Evolutionary conservation across 2,888 invertebrate species (phyloP), one percentile per base, ranked within the genome.

Genomic region (Pelosia muscerda): DNA sequence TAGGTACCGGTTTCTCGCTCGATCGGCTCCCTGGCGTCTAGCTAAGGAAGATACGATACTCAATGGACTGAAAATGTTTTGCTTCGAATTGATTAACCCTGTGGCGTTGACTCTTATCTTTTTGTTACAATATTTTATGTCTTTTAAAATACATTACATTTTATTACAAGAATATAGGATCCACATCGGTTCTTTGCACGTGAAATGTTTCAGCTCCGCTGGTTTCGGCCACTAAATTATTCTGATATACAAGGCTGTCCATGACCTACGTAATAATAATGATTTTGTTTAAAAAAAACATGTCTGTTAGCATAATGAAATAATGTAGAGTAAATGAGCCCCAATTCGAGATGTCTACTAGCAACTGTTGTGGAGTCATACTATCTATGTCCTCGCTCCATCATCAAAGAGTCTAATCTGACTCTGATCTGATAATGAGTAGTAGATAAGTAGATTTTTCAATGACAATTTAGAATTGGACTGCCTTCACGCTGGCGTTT

Each of bases 21-120:
- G 83, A 78, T 84, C 84, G 94, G 94, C 94, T 94, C 94, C 94
- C 78, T 86, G 81, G 72, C 86, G 94, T 94, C 94, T 94, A 86
- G 90, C 88, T 78, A 84, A 84, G 85, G 78, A 84, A 84, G 85
- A 85, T 85, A 83, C 81, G 78, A 82, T 86, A 86, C 81, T 90
- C 89, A 92, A 91, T 90, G 88, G 87, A 86, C 86, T 88, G 85
- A 86, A 88, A 88, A 88, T 84, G 84, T 85, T 87, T 86, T 78
- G 86, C 87, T 82, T 88, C 81, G 84, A 88, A 89, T 89, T 86
- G 86, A 90, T 92, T 88, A 88, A 84, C 84, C 85, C 81, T 71
- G 73, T 79, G 82, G 78, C 81, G 80, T 84, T 77, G 75, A 72
- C 71, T 3, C 76, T 81, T 74, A 78, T 79, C 65, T 76, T 71